Conservation (phyloP, 2,113 vertebrate genomes). For the Semnornis frantzii region DNA sequence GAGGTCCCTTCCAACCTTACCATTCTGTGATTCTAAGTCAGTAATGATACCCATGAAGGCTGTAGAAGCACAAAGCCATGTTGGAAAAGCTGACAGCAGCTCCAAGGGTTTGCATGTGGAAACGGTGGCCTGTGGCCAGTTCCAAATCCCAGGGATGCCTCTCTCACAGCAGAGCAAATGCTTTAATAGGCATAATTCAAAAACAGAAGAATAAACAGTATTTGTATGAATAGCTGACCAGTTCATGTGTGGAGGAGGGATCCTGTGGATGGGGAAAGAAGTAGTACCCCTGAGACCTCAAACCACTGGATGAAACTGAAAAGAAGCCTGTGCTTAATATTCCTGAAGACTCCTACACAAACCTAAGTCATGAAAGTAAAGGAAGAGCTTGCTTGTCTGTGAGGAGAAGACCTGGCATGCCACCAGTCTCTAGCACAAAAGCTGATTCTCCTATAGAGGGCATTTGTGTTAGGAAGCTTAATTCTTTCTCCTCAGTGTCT, state of each 20-base stretch:
- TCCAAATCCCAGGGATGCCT: slow-evolving; percentile 9
- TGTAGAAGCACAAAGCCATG: slow-evolving; percentile 7
- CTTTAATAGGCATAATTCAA: slow-evolving; percentile 57
- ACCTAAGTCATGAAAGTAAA: not conserved
- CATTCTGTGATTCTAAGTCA: not conserved
- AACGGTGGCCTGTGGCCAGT: slow-evolving; percentile 3
- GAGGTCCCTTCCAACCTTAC: no score
- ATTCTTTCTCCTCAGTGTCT: not conserved
- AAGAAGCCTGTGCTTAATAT: not conserved
- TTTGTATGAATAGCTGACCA: slow-evolving; percentile 41
- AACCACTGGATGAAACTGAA: slow-evolving; percentile 1
- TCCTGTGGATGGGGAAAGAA: slow-evolving; percentile 8
- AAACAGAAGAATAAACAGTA: slow-evolving; percentile 56
- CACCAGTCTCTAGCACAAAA: not conserved
- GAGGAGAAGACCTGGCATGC: not conserved
- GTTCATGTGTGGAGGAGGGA: slow-evolving; percentile 54
- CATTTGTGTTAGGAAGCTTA: not conserved
- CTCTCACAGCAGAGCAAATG: slow-evolving; percentile 22
- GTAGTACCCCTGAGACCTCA: slow-evolving; percentile 20
- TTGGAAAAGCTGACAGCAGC: slow-evolving; percentile 33
- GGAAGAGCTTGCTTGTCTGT: not conserved
- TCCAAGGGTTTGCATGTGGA: slow-evolving; percentile 33
- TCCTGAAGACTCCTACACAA: slow-evolving; percentile 34
- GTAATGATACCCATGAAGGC: not conserved
- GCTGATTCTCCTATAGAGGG: not conserved